A percentile compares a stretch with the other conserved stretches of the same genome.
phyloP scores from a whole-genome alignment of 2,888 invertebrate genomes.

The Meganola albula region DNA sequence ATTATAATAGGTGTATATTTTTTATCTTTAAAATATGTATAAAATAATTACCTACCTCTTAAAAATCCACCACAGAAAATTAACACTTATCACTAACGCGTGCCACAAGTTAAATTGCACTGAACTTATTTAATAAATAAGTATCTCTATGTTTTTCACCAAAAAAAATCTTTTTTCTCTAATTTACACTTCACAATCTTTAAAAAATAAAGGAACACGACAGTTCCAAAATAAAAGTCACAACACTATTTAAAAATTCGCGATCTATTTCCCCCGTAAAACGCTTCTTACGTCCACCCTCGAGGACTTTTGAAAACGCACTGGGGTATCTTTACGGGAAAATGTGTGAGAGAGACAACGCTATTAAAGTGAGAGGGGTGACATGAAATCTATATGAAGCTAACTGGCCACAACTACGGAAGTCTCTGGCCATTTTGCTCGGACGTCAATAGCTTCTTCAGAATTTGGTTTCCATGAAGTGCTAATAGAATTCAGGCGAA shows the following conservation, averaged over 20 bases:
- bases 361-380: conserved; percentile 35
- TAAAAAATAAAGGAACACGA: conserved; percentile 15
- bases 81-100: conserved; percentile 21
- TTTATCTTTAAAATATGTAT: too few species aligned
- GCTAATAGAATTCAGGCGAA: conserved; percentile 24
- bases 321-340: conserved; percentile 43
- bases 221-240: conserved; percentile 16
- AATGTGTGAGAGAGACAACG: conserved; percentile 42
- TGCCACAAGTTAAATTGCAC: conserved; percentile 21
- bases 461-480: conserved; percentile 22
- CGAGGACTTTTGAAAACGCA: conserved; percentile 44
- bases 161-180: too few species aligned
- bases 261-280: conserved; percentile 29
- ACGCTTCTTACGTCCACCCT: conserved; percentile 31
- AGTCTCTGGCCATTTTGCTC: conserved; percentile 31
- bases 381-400: conserved; percentile 51
- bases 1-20: too few species aligned
- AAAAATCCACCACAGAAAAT: conserved; percentile 20
- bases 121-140: conserved; percentile 12
- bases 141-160: conserved; percentile 15
- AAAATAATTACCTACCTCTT: conserved; percentile 23
- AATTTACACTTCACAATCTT: conserved; percentile 11
- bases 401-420: conserved; percentile 41
- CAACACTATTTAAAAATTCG: conserved; percentile 21
- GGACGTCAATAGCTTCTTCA: conserved; percentile 32